Base-by-base conservation (phyloP, 1,140 invertebrate genomes). In the Ephestia elutella region DNA sequence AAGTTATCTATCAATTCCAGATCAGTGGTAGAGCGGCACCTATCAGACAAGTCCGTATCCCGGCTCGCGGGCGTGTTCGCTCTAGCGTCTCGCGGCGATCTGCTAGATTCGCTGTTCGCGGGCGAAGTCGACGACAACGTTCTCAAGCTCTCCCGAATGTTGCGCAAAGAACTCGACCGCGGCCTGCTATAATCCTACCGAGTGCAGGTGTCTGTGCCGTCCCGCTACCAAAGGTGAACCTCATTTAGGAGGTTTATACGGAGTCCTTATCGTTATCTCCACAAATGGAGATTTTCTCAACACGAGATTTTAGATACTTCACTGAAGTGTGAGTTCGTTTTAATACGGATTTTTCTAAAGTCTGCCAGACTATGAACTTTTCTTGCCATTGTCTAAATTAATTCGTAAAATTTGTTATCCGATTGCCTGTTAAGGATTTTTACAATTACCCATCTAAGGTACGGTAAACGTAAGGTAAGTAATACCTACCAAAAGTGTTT, bases 11-110 rank as follows among this genome's bases (percentile, higher is more conserved):
- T n/a, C n/a, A n/a, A 54, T 78, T 78, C n/a, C 81, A 85, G 85
- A 57, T 77, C 83, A 11, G 83, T 88, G 7, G 83, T 88, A 7
- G 86, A 88, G 60, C 66, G 83, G 2, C 86, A 88, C 54, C 63
- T 88, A 3, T 84, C 86, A 5, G 86, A 88, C 56, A 88, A 86
- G 56, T 88, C 83, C 2, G 83, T 86, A 8, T 88, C 85, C 0
- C 68, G 85, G 0, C 70, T 88, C 0, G 86, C 82, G 0, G 83
- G 86, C 0, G 80, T 88, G 1, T 88, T 88, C 65, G 60, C 75
- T 0, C 68, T 87, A 2, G 84, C 76, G 0, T 87, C 83, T 0
- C 70, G 84, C 35, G 78, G 71, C 5, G 84, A 86, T 15, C 73
- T 88, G 0, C 68, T 88, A 0, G 86, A 88, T 59, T 80, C 86